A percentile compares a stretch with the other conserved stretches of the same genome.
These are phyloP conservation scores for Petaurus breviceps DNA, from an alignment of 2,113 vertebrate species.

Conservation along the genomic window DNA sequence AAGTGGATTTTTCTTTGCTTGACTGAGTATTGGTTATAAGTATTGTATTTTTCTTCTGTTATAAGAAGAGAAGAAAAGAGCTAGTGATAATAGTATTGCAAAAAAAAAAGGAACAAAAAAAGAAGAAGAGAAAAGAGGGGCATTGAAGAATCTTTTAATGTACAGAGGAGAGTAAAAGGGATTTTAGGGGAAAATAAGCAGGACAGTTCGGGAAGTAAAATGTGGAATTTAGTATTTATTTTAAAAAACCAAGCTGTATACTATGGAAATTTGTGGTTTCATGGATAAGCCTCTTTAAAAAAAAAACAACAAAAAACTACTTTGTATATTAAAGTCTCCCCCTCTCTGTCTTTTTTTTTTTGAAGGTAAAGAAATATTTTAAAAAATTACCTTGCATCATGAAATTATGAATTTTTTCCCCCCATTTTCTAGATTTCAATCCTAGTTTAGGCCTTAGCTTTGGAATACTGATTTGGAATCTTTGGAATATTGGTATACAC, in stretches of 20 bases:
- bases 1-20: background rate
- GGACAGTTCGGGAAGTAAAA: background rate
- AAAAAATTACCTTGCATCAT: background rate
- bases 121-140: background rate
- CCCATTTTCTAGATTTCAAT: background rate
- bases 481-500: background rate
- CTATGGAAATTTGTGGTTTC: no score
- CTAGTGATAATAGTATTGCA: background rate
- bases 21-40: background rate
- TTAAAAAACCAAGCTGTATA: no score
- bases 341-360: background rate
- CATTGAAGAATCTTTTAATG: background rate
- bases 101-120: background rate
- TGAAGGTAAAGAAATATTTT: no score
- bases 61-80: background rate
- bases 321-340: no score
- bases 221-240: no score
- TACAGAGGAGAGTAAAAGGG: background rate
- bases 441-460: background rate
- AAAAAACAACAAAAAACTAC: no score
- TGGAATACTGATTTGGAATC: background rate
- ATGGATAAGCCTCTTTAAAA: no score
- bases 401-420: background rate
- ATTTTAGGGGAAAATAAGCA: background rate
- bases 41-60: background rate